phyloP scores from a whole-genome alignment of 2,113 vertebrate genomes.

The Ranitomeya variabilis region DNA sequence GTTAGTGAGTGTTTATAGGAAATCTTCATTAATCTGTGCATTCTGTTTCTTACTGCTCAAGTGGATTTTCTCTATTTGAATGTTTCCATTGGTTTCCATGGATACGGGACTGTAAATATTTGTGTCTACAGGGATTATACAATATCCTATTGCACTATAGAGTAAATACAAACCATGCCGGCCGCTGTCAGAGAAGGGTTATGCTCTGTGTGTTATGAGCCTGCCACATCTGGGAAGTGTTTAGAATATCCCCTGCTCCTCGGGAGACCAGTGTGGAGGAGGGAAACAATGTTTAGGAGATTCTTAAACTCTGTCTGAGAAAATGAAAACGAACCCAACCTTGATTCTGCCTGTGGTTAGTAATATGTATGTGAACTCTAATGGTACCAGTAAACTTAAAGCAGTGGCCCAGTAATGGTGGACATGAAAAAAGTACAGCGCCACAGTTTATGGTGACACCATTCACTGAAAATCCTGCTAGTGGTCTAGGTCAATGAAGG shows the following conservation, averaged over 20 bases:
- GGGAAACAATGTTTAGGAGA: not conserved
- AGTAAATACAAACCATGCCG: slow-evolving; percentile 50
- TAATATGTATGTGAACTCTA: not conserved
- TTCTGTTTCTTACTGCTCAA: not conserved
- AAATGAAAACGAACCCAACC: not conserved
- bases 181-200: slow-evolving; percentile 27
- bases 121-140: slow-evolving; percentile 41
- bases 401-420: not conserved
- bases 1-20: not conserved
- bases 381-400: not conserved
- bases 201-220: not conserved
- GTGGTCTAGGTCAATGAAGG: too few species aligned
- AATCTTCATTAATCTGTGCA: not conserved
- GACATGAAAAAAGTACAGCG: not conserved
- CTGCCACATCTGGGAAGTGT: slow-evolving; percentile 51
- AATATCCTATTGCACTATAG: slow-evolving; percentile 32
- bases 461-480: not conserved
- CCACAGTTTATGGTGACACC: not conserved
- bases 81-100: slow-evolving; percentile 44
- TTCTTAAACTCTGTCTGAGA: not conserved
- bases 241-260: not conserved
- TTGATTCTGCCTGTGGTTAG: not conserved
- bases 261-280: not conserved
- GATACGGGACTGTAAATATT: slow-evolving; percentile 49
- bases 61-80: not conserved